Evolutionary conservation across 2,113 vertebrate genomes (phyloP), one percentile per base, ranked within the genome.

Genomic region (Actenoides hombroni): DNA sequence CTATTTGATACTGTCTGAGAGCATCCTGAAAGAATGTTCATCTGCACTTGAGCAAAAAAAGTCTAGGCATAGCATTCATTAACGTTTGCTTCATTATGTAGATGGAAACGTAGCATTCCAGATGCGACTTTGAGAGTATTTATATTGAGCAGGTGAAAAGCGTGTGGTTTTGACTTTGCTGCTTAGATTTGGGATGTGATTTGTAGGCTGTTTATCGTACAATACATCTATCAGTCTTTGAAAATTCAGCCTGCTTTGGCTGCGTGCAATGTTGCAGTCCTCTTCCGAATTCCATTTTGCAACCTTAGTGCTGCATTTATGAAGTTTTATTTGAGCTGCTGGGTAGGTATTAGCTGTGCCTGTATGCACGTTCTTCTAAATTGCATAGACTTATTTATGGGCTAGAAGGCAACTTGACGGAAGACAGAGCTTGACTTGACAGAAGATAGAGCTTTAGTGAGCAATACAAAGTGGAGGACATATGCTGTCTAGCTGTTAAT

Each of bases 161-260:
- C 35, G 11, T 12, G 19, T 63, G 29, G 33, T 88, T 92, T 60
- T 74, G 56, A 81, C 59, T 81, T 79, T 42, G 31, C 63, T 83
- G 73, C 77, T 76, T 79, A 53, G 61, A 60, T 82, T 18, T 86
- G 33, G 63, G 78, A 56, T 86, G 84, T 84, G 86, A 56, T 86
- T 86, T 81, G 86, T 68, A 75, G 29, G 46, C n/a, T 35, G 4
- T 46, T 82, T 65, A 21, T 92, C 40, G 57, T 53, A 25, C 7
- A 51, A 21, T 17, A 5, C 5, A 2, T 15, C 2, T 31, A n/a
- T 59, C 33, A 68, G 2, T 64, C 29, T 88, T 49, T 31, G 35
- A 25, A 86, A 88, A 16, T 59, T 74, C 35, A 46, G 15, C 44
- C 83, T 90, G 44, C 69, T 91, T 48, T 59, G 39, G 23, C 33